Base-by-base conservation (phyloP, 2,888 invertebrate species). In the Phaonia tiefii region DNA sequence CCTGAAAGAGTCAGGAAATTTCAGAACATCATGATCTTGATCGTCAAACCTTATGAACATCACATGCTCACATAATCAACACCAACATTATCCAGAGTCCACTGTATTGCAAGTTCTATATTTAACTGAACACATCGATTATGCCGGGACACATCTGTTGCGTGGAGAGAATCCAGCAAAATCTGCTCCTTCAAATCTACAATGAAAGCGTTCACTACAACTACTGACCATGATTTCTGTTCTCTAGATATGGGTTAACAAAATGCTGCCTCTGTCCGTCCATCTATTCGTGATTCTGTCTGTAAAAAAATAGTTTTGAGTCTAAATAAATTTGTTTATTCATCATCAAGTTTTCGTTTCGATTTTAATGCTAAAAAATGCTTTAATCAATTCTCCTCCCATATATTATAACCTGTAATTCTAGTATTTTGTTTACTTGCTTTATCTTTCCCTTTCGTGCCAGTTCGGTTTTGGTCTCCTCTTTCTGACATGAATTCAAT, bases 141-240 rank as follows among this genome's bases (percentile, higher is more conserved):
- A 49, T 17, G 20, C 49, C 44, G 2, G 15, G 15, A 20, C 4
- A 17, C 49, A 49, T 49, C 49, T 49, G 49, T 17, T 20, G 17
- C 20, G 49, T 15, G 49, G 49, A 49, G 2, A 10, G 17, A 49
- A 20, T 17, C 10, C 46, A n/a, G 4, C 46, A 46, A 4, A 46
- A 3, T 1, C 8, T n/a, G n/a, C n/a, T n/a, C n/a, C n/a, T n/a
- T n/a, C n/a, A n/a, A n/a, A n/a, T n/a, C n/a, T n/a, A n/a, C n/a
- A n/a, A n/a, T n/a, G n/a, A n/a, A n/a, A n/a, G n/a, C n/a, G n/a
- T n/a, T n/a, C n/a, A n/a, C n/a, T 69, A 76, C 73, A 76, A 65
- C 42, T 76, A 73, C 76, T 80, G 80, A 80, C 80, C 80, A 76
- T 80, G 80, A 80, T 80, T 80, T 80, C 65, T 51, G 46, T 39